Conservation (phyloP, 1,140 invertebrate species). For the Portunus trituberculatus region DNA sequence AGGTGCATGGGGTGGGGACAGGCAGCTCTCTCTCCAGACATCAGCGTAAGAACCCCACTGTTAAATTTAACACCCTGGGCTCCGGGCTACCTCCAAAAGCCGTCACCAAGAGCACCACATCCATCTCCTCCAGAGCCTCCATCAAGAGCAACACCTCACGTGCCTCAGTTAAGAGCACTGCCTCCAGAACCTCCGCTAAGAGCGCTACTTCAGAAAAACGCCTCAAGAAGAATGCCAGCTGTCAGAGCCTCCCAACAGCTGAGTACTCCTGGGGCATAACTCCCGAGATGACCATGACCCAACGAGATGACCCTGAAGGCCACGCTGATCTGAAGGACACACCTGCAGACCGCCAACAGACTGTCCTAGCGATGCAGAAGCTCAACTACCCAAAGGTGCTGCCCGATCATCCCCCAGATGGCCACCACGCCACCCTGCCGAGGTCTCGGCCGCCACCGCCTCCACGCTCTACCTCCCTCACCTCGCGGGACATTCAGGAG, state of each 20-base stretch:
- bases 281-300: conserved; percentile 72
- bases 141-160: conserved; percentile 73
- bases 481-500: conserved; percentile 75
- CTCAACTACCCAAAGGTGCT: conserved; percentile 74
- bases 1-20: conserved; percentile 54
- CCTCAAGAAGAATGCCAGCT: conserved; percentile 76
- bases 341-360: conserved; percentile 46
- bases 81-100: conserved; percentile 63
- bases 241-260: conserved; percentile 75
- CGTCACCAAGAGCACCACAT: conserved; percentile 73
- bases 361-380: conserved; percentile 71
- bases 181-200: conserved; percentile 70
- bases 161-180: conserved; percentile 69
- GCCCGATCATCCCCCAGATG: conserved; percentile 53
- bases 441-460: conserved; percentile 76
- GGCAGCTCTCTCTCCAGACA: neutral
- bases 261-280: conserved; percentile 76
- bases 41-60: conserved; percentile 62
- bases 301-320: conserved; percentile 65
- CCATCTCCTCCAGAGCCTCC: conserved; percentile 73
- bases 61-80: conserved; percentile 73
- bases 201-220: conserved; percentile 67
- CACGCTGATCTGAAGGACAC: conserved; percentile 44
- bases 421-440: conserved; percentile 68
- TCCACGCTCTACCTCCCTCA: conserved; percentile 76